phyloP scores from a whole-genome alignment of 2,888 invertebrate genomes.

The Brachypalpus laphriformis region DNA sequence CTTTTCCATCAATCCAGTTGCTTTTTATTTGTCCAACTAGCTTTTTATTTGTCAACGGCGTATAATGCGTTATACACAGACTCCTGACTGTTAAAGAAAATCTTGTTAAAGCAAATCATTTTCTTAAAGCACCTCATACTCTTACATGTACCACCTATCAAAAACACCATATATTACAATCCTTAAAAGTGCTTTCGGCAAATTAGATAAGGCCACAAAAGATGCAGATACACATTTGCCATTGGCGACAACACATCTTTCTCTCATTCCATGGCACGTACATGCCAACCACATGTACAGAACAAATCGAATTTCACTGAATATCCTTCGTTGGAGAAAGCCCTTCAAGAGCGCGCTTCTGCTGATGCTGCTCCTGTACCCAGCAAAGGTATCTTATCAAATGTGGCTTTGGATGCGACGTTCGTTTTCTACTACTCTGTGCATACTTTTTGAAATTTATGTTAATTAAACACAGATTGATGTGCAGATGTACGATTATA shows the following conservation, averaged over 20 bases:
- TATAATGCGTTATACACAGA: too few species aligned
- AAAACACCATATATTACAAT: slow-evolving; percentile 52
- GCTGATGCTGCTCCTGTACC: too few species aligned
- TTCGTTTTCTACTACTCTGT: not conserved
- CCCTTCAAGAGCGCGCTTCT: slow-evolving; percentile 16
- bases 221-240: slow-evolving; percentile 59
- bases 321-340: slow-evolving; percentile 50
- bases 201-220: slow-evolving; percentile 72
- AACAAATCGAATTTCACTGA: slow-evolving; percentile 61
- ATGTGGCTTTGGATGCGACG: not conserved
- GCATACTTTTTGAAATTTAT: slow-evolving; percentile 64
- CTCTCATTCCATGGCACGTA: not conserved
- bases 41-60: too few species aligned
- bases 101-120: not conserved
- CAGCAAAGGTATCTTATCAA: too few species aligned
- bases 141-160: not conserved
- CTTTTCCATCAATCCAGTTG: too few species aligned
- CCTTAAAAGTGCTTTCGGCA: slow-evolving; percentile 61
- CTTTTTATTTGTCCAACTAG: too few species aligned
- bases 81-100: too few species aligned
- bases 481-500: slow-evolving; percentile 2
- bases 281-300: slow-evolving; percentile 8
- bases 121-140: not conserved
- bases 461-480: slow-evolving; percentile 73
- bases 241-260: slow-evolving; percentile 50